A percentile compares a stretch with the other conserved stretches of the same genome.
phyloP scores from a whole-genome alignment of 2,113 vertebrate species.

The Heterocephalus glaber region DNA sequence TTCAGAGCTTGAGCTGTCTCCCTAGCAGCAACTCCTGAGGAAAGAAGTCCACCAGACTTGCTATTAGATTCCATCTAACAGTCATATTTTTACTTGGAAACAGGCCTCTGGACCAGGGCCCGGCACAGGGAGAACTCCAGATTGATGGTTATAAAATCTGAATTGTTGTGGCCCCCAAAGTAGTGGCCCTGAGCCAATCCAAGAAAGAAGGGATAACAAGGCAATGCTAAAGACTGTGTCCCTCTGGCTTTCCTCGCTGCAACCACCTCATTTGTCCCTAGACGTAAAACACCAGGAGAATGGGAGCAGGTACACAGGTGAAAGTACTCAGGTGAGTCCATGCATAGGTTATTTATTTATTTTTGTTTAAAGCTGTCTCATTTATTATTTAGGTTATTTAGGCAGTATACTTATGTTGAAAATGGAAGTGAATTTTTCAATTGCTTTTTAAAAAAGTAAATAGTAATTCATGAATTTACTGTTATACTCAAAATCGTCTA shows the following conservation, averaged over 20 bases:
- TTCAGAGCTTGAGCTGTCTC: slow-evolving; percentile 97
- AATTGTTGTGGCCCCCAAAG: neutral
- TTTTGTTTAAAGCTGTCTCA: too few relatives aligned
- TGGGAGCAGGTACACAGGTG: neutral
- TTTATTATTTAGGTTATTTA: too few relatives aligned
- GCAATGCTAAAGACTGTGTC: neutral
- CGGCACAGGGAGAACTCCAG: neutral
- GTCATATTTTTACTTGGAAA: neutral
- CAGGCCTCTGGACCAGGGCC: neutral
- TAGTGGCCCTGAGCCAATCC: neutral
- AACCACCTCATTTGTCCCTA: neutral
- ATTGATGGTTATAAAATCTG: neutral
- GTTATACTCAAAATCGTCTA: too few relatives aligned
- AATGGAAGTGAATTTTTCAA: too few relatives aligned
- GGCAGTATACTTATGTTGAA: too few relatives aligned
- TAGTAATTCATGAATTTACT: too few relatives aligned
- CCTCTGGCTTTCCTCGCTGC: neutral
- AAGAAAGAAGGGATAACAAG: neutral
- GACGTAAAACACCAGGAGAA: neutral
- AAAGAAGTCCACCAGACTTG: slow-evolving; percentile 43
- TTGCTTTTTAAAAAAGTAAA: too few relatives aligned
- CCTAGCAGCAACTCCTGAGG: slow-evolving; percentile 94
- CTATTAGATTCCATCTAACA: neutral
- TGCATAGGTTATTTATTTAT: neutral
- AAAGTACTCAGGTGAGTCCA: too few relatives aligned